Conservation (phyloP, 2,113 vertebrate species). For the Podilymbus podiceps region DNA sequence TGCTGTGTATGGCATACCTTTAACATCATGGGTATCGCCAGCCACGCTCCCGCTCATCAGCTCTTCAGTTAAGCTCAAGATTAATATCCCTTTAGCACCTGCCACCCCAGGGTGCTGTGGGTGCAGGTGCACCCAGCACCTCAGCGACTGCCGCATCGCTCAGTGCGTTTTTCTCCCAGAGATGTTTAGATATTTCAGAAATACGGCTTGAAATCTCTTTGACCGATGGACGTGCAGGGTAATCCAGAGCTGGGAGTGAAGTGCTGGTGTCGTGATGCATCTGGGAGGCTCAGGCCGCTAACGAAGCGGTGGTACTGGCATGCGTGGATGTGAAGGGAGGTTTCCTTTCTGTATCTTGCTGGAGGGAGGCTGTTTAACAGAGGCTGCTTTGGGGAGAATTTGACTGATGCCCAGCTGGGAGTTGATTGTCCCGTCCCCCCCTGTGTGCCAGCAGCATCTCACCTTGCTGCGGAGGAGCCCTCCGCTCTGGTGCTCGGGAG, state of each 20-base stretch:
- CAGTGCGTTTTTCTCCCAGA: neutral
- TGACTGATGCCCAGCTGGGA: neutral
- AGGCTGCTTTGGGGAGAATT: neutral
- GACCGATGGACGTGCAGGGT: neutral
- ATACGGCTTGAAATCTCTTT: neutral
- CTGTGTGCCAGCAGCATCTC: neutral
- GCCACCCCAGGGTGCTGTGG: neutral
- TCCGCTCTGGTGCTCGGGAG: conserved; percentile 91
- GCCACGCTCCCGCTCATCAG: neutral
- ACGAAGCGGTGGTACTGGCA: fast-evolving
- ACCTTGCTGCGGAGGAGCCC: conserved; percentile 95
- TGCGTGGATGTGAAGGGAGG: neutral
- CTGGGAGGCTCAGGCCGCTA: neutral
- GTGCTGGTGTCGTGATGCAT: neutral
- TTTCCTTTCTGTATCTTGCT: neutral
- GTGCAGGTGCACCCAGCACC: neutral
- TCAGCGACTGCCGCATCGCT: neutral
- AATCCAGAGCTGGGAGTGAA: neutral
- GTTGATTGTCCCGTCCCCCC: neutral
- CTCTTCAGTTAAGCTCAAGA: neutral
- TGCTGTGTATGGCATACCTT: neutral
- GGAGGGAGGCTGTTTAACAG: neutral
- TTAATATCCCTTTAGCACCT: neutral
- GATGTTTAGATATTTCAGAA: neutral
- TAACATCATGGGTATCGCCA: fast-evolving